Conservation (phyloP, 2,797 vertebrate genomes). For the Epinephelus awoara region DNA sequence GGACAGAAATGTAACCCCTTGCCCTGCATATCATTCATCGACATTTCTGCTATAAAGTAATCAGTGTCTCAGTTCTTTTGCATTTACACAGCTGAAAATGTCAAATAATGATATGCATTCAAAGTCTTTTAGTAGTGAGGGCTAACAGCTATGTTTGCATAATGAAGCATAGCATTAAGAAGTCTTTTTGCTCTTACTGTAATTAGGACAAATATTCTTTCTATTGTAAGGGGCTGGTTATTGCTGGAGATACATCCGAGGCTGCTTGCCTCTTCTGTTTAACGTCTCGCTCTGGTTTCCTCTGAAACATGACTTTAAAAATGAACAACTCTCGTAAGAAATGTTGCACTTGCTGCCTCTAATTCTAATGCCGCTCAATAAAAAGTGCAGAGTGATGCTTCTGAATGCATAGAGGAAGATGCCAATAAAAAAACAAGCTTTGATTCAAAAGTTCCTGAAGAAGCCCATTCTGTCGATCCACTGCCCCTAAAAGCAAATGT, state of each 20-base stretch:
- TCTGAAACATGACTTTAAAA: slow-evolving; percentile 43
- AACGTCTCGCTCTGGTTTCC: slow-evolving; percentile 21
- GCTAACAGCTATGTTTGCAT: slow-evolving; percentile 63
- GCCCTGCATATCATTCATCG: slow-evolving; percentile 47
- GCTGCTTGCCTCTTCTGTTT: slow-evolving; percentile 36
- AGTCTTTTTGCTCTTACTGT: slow-evolving; percentile 57
- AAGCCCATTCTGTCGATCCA: slow-evolving; percentile 69
- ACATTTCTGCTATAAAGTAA: slow-evolving; percentile 52
- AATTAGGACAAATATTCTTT: slow-evolving; percentile 66
- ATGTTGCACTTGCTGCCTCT: slow-evolving; percentile 30
- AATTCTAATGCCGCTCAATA: slow-evolving; percentile 44
- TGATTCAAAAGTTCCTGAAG: slow-evolving; percentile 66
- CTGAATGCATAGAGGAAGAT: slow-evolving; percentile 40
- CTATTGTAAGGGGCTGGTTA: slow-evolving; percentile 49
- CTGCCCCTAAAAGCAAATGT: slow-evolving; percentile 80
- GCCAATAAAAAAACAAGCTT: slow-evolving; percentile 59
- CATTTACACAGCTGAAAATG: slow-evolving; percentile 57
- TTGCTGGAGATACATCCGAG: slow-evolving; percentile 38
- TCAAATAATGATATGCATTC: slow-evolving; percentile 63
- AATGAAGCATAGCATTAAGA: slow-evolving; percentile 66
- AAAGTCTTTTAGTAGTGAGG: slow-evolving; percentile 45
- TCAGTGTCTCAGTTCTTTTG: slow-evolving; percentile 55
- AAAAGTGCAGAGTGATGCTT: slow-evolving; percentile 22
- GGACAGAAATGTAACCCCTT: slow-evolving; percentile 42
- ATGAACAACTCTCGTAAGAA: slow-evolving; percentile 31